Conservation (phyloP, 2,113 vertebrate species). For the Psephotus haematonotus region DNA sequence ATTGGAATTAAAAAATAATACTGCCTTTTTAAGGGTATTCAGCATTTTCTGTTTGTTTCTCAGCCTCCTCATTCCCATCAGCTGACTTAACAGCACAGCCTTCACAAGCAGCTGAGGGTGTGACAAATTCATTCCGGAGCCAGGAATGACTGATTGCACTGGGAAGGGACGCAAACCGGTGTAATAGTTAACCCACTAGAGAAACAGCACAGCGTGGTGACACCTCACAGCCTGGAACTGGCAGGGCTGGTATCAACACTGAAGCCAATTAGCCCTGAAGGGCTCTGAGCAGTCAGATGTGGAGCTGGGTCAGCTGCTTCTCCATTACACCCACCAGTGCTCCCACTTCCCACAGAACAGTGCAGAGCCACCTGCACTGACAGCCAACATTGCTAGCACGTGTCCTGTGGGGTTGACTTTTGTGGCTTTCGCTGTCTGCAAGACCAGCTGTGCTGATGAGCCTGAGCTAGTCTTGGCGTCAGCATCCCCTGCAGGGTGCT, state of each 20-base stretch:
- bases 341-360: background rate
- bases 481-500: background rate
- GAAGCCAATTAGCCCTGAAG: background rate
- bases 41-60: background rate
- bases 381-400: fast-evolving
- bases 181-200: background rate
- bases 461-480: background rate
- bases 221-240: background rate
- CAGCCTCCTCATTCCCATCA: background rate
- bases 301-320: background rate
- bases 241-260: fast-evolving
- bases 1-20: background rate
- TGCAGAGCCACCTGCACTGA: background rate
- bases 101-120: background rate
- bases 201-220: fast-evolving
- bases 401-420: fast-evolving
- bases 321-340: background rate
- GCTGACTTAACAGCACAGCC: background rate
- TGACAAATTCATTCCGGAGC: background rate
- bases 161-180: background rate
- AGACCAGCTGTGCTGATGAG: background rate
- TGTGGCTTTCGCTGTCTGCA: fast-evolving
- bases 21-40: background rate
- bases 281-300: background rate
- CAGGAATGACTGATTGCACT: background rate